Conservation (phyloP, 2,113 vertebrate genomes). For the Anolis carolinensis region DNA sequence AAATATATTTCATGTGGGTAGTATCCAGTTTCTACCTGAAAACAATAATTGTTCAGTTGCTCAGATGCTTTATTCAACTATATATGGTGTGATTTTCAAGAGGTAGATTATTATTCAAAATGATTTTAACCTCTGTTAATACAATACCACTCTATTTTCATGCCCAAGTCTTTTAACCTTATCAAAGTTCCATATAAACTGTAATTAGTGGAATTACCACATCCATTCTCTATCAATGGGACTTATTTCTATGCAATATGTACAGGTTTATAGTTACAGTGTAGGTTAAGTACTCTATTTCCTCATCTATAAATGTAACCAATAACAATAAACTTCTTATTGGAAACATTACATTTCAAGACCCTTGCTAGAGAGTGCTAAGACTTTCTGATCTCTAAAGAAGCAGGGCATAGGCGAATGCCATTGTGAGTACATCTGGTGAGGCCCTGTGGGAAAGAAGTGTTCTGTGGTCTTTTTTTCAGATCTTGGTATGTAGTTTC, state of each 20-base stretch:
- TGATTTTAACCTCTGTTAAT: not conserved
- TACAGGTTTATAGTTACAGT: not conserved
- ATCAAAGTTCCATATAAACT: not conserved
- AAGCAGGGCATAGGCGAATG: not conserved
- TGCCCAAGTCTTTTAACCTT: not conserved
- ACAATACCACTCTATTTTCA: not conserved
- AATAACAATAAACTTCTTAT: not conserved
- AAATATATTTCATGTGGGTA: no score
- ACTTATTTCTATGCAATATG: not conserved
- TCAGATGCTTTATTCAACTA: no score
- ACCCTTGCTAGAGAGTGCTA: not conserved
- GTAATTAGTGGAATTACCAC: not conserved
- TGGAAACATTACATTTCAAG: not conserved
- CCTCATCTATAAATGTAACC: not conserved
- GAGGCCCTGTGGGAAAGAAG: not conserved
- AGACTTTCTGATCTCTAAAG: not conserved
- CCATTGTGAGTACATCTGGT: not conserved
- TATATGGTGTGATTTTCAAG: not conserved
- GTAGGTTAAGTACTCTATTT: not conserved
- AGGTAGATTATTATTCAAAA: not conserved
- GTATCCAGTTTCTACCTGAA: no score
- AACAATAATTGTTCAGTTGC: no score
- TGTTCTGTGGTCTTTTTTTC: not conserved
- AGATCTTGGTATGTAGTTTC: no score
- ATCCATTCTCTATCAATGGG: not conserved